Evolutionary conservation across 2,113 vertebrate species (phyloP), one percentile per base, ranked within the genome.

Genomic region (Coracopsis vasa): DNA sequence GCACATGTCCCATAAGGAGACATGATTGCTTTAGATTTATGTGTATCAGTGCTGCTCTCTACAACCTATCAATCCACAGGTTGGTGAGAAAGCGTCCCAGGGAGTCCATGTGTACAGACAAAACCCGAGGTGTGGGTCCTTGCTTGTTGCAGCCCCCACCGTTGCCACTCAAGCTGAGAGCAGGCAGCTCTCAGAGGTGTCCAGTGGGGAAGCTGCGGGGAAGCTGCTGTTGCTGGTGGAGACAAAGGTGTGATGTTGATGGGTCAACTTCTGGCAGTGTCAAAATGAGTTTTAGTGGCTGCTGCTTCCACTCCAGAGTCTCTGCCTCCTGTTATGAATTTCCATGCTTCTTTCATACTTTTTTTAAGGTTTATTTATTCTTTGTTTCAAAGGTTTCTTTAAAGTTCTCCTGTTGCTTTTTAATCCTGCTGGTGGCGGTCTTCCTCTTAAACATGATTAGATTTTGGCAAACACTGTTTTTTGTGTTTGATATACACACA

Each of bases 31-130:
- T 14, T 8, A 53, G 11, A 17, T 62, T 77, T 64, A 20, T 7
- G 14, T 9, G 7, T 35, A 11, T 51, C 41, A 29, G 7, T 39
- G 31, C 31, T 78, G 17, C 16, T 44, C 31, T 48, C 44, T 77
- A 6, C 7, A 48, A 35, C 9, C 11, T 44, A 13, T 58, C 44
- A 18, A 45, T 54, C 14, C 14, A 20, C 11, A 41, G 39, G 7
- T 11, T 45, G 16, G 4, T 69, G 60, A 72, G 37, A 48, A 80
- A 64, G 4, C 6, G 27, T 5, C 14, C 42, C 0, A 0, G 0
- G 1, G 5, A 44, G 5, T 21, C 53, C 23, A 53, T 16, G 31
- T 1, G 2, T 28, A 44, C 8, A 44, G 28, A 16, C 9, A 80
- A 80, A 37, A 86, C 6, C 7, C 0, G 1, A 65, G 39, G 48